These are phyloP conservation scores for Axinella damicornis DNA, from an alignment of 37 sponge, comb jelly and placozoan species.

Conservation along the genomic window DNA sequence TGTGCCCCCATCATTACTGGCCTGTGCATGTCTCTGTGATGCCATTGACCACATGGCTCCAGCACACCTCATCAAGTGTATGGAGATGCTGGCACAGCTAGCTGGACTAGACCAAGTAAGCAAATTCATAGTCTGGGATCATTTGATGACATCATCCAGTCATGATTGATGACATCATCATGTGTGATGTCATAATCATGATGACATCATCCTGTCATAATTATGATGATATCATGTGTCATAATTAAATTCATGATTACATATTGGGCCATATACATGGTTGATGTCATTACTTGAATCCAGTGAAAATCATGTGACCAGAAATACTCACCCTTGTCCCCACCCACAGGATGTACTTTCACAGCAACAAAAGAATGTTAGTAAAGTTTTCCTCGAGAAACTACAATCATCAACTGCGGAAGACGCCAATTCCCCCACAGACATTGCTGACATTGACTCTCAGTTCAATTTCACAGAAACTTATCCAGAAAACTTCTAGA, in stretches of 20 bases:
- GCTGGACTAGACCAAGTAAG: conserved; percentile 48
- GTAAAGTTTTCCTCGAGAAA: conserved; percentile 29
- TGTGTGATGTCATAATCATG: too few species aligned
- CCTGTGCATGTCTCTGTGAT: conserved; percentile 63
- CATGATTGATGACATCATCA: too few species aligned
- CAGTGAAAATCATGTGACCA: too few species aligned
- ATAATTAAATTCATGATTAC: too few species aligned
- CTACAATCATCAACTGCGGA: not conserved
- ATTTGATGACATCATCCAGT: too few species aligned
- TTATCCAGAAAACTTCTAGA: too few species aligned
- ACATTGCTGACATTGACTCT: conserved; percentile 31
- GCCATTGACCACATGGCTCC: conserved; percentile 37
- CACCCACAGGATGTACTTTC: conserved; percentile 40
- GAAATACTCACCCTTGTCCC: too few species aligned
- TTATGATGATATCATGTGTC: too few species aligned
- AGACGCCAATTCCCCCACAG: conserved; percentile 18
- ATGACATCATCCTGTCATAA: too few species aligned
- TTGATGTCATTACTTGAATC: too few species aligned
- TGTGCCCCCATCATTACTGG: conserved; percentile 53
- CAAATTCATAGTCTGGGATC: too few species aligned
- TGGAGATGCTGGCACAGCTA: conserved; percentile 25
- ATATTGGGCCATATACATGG: too few species aligned
- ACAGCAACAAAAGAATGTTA: conserved; percentile 43
- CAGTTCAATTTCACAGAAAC: not conserved
- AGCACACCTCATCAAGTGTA: conserved; percentile 10